Conservation (phyloP, 2,797 vertebrate genomes). For the Pantherophis vulpinus region DNA sequence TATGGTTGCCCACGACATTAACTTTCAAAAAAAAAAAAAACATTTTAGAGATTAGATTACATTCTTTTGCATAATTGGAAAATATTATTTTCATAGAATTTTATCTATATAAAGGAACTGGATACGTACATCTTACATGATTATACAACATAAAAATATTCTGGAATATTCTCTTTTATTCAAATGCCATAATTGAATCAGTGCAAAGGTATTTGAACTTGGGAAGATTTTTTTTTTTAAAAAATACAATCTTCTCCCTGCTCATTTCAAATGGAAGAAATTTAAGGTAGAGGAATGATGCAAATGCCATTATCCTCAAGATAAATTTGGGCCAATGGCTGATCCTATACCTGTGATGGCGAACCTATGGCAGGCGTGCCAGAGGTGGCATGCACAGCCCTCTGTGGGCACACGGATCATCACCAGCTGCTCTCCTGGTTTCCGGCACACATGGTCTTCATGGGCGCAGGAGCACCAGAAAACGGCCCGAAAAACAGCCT, state of each 20-base stretch:
- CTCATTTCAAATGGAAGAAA: neutral
- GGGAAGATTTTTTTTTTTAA: neutral
- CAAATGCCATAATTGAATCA: neutral
- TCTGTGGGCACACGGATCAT: too few species aligned
- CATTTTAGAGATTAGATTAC: neutral
- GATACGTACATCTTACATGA: neutral
- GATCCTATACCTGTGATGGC: neutral
- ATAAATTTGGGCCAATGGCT: neutral
- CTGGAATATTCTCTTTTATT: neutral
- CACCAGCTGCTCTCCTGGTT: too few species aligned
- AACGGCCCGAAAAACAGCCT: too few species aligned
- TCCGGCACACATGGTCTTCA: too few species aligned
- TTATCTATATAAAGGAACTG: neutral
- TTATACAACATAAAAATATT: neutral
- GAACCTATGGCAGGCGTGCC: too few species aligned
- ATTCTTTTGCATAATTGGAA: neutral
- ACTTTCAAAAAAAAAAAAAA: neutral
- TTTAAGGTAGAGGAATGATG: neutral
- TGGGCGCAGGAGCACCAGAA: too few species aligned
- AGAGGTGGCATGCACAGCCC: too few species aligned
- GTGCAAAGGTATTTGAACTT: neutral
- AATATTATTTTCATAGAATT: neutral
- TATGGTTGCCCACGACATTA: constrained; percentile 7
- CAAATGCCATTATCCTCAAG: neutral
- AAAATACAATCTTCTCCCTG: neutral